Conservation (phyloP, 2,888 invertebrate species). For the Proisotoma minuta region DNA sequence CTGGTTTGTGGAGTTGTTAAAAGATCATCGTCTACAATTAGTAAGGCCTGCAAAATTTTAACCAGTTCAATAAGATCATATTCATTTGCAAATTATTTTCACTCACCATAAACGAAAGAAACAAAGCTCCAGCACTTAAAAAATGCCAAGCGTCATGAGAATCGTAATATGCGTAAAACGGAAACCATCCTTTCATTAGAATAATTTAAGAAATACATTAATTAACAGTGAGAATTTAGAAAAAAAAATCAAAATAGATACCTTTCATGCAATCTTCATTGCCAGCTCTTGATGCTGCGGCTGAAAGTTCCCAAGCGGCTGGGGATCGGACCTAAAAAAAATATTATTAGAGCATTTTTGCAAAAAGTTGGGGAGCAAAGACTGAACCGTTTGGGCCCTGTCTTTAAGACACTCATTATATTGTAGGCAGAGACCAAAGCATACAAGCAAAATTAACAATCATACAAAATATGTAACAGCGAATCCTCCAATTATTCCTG, state of each 20-base stretch:
- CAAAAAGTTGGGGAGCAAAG: no score
- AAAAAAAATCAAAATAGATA: no score
- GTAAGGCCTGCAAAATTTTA: constrained; percentile 32
- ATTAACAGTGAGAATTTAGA: no score
- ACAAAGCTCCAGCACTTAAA: constrained; percentile 53
- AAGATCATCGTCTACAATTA: constrained; percentile 44
- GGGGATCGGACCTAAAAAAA: constrained; percentile 36
- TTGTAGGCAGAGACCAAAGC: no score
- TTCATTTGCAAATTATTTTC: not conserved
- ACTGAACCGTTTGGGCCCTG: no score
- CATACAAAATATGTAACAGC: constrained; percentile 41
- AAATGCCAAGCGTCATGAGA: constrained; percentile 57
- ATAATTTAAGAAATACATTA: no score
- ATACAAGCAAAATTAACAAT: no score
- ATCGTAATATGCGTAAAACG: constrained; percentile 48
- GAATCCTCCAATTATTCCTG: constrained; percentile 37
- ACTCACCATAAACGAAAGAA: constrained; percentile 53
- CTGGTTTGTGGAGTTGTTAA: constrained; percentile 34
- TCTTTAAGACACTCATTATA: no score
- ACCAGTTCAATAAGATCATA: not conserved
- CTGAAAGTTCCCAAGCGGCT: constrained; percentile 41
- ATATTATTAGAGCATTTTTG: no score
- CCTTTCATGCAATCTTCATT: constrained; percentile 42
- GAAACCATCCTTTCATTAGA: constrained; percentile 39
- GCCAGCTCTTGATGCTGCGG: constrained; percentile 39